Base-by-base conservation (phyloP, 1,140 invertebrate genomes). In the Drosophila sp. region DNA sequence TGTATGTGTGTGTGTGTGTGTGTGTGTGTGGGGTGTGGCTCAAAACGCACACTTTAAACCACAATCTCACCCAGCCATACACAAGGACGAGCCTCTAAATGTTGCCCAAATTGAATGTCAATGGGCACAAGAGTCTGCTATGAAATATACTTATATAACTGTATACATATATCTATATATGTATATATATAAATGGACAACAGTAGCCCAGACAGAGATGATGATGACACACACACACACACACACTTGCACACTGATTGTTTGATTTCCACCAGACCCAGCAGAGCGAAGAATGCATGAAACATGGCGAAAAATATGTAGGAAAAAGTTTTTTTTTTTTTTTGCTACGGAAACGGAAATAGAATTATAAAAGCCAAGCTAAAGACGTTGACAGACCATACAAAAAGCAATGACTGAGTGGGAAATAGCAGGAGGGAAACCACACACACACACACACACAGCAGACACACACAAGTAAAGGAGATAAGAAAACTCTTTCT, bases 361-460 rank as follows among this genome's bases (percentile, higher is more conserved):
- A 84, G 79, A 84, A 84, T 81, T 81, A 81, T 79, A 79, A 84
- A 84, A 84, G 79, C 79, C 76, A 79, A 84, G 76, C 81, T 76
- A 81, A 79, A 77, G 79, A 79, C 79, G 71, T 84, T 80, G 78
- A 78, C 76, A 80, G 79, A 76, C 64, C 66, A 75, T 66, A 79
- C 60, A 79, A 79, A 79, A 78, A 78, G 66, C 71, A 65, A 73
- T 57, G 66, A 62, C 47, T 58, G 60, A 54, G 33, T 44, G 54
- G 40, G 23, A 50, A 50, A 50, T 50, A 50, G 44, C 44, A 58
- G 33, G 61, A 32, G 71, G 30, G 25, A 41, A 30, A 33, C 23
- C 40, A 54, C 17, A 71, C 25, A 72, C 33, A 76, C 29, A 68
- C 7, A 40, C 55, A 70, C 41, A 66, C 60, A 63, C 40, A 60